Evolutionary conservation across 2,888 invertebrate species (phyloP).

Genomic region (Muscina levida): DNA sequence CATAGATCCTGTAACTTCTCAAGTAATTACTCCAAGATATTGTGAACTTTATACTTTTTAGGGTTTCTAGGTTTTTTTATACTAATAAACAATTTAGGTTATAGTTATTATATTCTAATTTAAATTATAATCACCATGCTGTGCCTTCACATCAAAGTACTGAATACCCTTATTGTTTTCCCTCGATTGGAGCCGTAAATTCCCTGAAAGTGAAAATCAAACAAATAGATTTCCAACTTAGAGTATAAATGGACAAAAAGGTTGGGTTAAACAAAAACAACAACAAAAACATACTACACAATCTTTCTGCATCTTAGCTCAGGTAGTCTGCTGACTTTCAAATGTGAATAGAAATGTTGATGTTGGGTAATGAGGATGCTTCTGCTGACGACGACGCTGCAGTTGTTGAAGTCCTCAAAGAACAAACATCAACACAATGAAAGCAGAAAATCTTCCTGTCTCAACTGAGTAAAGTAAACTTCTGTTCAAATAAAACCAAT

Average conservation of each 20-base stretch:
- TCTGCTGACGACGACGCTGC: background rate
- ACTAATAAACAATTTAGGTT: too few species aligned
- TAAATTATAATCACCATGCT: too few species aligned
- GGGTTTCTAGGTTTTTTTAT: too few species aligned
- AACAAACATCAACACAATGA: slow-evolving; percentile 34
- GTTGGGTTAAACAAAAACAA: background rate
- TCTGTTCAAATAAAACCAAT: slow-evolving; percentile 14
- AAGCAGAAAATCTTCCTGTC: slow-evolving; percentile 13
- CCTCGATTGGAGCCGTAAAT: too few species aligned
- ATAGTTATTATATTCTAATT: too few species aligned
- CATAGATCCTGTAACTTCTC: too few species aligned
- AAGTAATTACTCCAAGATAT: too few species aligned
- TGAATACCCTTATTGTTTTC: too few species aligned
- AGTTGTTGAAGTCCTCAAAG: background rate
- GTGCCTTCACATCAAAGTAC: too few species aligned
- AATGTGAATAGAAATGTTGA: background rate
- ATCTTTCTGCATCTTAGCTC: background rate
- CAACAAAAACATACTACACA: background rate
- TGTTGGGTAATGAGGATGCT: background rate
- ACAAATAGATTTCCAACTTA: slow-evolving; percentile 30
- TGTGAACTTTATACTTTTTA: too few species aligned
- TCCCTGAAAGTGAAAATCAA: slow-evolving; percentile 7
- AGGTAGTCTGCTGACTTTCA: background rate
- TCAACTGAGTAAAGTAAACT: slow-evolving; percentile 12
- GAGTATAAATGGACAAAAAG: background rate